A percentile compares a stretch with the other conserved stretches of the same genome.
These are phyloP conservation scores for Isotomurus palustris DNA, from an alignment of 2,888 invertebrate genomes.

Conservation along the genomic window DNA sequence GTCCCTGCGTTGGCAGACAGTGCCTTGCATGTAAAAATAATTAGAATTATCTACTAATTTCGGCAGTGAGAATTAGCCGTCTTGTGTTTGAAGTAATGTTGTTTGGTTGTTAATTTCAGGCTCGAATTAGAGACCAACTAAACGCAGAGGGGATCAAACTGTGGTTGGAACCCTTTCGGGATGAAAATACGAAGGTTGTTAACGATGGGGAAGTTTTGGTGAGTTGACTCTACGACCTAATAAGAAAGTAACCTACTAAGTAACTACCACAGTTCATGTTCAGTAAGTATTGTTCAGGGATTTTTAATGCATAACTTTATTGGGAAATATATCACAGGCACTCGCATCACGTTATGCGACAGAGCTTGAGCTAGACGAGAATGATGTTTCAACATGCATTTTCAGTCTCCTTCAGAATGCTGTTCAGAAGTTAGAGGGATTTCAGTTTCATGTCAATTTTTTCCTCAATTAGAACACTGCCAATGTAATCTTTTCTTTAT, in stretches of 20 bases:
- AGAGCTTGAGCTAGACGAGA: conserved; percentile 56
- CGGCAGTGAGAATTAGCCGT: neutral
- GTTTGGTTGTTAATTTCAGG: conserved; percentile 29
- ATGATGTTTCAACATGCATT: conserved; percentile 57
- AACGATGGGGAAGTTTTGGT: conserved; percentile 55
- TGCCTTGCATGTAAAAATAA: conserved; percentile 11
- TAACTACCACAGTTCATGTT: no score
- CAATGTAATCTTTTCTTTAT: neutral
- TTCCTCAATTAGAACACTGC: neutral
- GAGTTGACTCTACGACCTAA: conserved; percentile 45
- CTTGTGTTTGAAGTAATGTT: conserved; percentile 10
- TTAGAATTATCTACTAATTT: neutral
- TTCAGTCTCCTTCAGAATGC: conserved; percentile 65
- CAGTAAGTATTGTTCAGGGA: conserved; percentile 45
- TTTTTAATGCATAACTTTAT: neutral
- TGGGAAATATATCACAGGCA: conserved; percentile 53
- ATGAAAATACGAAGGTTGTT: conserved; percentile 52
- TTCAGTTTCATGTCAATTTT: neutral
- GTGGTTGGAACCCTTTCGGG: conserved; percentile 69
- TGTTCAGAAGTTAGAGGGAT: conserved; percentile 53
- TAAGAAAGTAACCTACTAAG: neutral
- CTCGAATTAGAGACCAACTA: conserved; percentile 59
- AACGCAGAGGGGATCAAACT: conserved; percentile 66
- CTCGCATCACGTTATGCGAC: conserved; percentile 59
- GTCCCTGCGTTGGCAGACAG: conserved; percentile 14